Evolutionary conservation across 2,113 vertebrate species (phyloP).

Genomic region (Pterocles orientalis): DNA sequence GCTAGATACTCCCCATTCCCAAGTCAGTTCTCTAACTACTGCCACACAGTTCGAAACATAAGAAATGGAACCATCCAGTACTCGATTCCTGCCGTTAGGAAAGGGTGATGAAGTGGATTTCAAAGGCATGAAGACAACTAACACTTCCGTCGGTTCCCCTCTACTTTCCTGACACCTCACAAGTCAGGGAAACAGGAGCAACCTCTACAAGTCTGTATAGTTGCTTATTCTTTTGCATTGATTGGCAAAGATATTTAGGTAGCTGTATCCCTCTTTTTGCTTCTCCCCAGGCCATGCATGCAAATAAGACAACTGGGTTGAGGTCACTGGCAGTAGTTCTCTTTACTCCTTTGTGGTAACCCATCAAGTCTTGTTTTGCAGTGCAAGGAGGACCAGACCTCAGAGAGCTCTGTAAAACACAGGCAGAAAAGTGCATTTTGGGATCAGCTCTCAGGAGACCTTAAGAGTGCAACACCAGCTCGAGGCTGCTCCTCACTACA

Average conservation of each 20-base stretch:
- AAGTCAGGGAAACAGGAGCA: background rate
- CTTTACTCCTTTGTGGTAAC: background rate
- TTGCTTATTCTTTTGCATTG: background rate
- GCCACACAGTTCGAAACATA: background rate
- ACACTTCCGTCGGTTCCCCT: background rate
- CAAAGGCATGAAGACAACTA: background rate
- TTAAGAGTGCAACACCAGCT: background rate
- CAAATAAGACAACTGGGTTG: background rate
- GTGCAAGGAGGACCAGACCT: background rate
- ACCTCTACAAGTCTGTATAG: background rate
- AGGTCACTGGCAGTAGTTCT: background rate
- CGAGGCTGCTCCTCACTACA: background rate
- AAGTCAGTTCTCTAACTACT: background rate
- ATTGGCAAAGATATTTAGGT: background rate
- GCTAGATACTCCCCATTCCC: background rate
- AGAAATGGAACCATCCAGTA: background rate
- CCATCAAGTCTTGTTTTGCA: background rate
- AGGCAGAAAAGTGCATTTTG: background rate
- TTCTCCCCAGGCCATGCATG: background rate
- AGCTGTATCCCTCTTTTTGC: background rate
- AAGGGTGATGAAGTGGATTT: background rate
- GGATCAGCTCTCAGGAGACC: background rate
- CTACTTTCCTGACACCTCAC: background rate
- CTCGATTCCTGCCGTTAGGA: background rate
- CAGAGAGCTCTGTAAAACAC: background rate